A percentile compares a stretch with the other conserved stretches of the same genome.
phyloP scores from a whole-genome alignment of 2,797 vertebrate species.

The Rhynchonycteris naso region DNA sequence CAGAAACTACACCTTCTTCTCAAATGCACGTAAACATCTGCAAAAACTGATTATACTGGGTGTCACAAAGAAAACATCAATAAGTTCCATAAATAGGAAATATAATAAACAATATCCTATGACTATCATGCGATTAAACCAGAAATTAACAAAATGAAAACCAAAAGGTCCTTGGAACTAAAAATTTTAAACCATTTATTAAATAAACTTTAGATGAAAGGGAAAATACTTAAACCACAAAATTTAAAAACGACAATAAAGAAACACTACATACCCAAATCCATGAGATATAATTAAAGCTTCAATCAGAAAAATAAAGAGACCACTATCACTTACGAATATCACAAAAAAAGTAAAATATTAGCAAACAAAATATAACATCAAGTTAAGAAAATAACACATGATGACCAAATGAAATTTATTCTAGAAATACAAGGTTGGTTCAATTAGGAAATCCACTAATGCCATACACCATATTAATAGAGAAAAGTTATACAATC shows the following conservation, averaged over 20 bases:
- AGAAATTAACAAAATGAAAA: background rate
- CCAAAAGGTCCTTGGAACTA: background rate
- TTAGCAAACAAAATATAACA: background rate
- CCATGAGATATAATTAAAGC: background rate
- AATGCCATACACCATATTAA: background rate
- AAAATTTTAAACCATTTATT: conserved; percentile 34
- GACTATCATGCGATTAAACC: background rate
- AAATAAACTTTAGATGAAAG: background rate
- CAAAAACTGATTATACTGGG: background rate
- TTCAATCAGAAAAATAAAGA: background rate
- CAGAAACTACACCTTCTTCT: background rate
- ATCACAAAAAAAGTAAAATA: background rate
- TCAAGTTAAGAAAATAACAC: background rate
- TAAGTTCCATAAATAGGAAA: conserved; percentile 31
- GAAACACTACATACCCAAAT: background rate
- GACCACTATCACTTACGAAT: background rate
- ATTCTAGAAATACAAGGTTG: background rate
- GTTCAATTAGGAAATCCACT: background rate
- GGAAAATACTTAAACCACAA: background rate
- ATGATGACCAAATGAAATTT: background rate
- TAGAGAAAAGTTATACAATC: background rate
- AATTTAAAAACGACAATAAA: background rate
- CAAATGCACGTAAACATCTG: background rate
- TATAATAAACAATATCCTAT: background rate
- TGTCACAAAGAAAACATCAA: conserved; percentile 3